These are phyloP conservation scores for Corydoras sp. DNA, from an alignment of 2,113 vertebrate genomes.

Conservation along the genomic window DNA sequence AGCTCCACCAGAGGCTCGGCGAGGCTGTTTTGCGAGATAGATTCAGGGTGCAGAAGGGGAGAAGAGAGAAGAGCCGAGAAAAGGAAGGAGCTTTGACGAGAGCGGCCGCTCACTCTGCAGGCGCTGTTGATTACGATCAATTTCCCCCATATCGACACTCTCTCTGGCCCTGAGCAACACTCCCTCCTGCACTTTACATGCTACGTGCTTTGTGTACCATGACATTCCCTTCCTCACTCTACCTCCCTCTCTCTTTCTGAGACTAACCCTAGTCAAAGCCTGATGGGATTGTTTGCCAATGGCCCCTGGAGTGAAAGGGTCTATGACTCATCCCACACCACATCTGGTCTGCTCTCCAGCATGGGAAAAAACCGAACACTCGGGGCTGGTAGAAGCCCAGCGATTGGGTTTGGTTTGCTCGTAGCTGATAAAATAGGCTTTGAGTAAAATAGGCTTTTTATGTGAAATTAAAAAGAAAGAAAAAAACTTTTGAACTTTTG, in stretches of 20 bases:
- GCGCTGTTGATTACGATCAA: constrained; percentile 76
- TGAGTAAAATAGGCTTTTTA: constrained; percentile 1
- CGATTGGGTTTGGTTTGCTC: too few relatives aligned
- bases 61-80: constrained; percentile 21
- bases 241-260: constrained; percentile 18
- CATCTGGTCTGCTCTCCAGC: constrained; percentile 31
- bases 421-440: constrained; percentile 9
- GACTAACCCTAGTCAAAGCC: constrained; percentile 29
- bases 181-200: constrained; percentile 66
- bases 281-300: constrained; percentile 34
- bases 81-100: constrained; percentile 39
- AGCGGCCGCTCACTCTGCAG: constrained; percentile 56
- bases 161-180: constrained; percentile 68
- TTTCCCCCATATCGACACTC: constrained; percentile 72
- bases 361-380: constrained; percentile 14
- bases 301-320: constrained; percentile 36
- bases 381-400: constrained; percentile 11
- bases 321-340: constrained; percentile 40
- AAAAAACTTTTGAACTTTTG: too few relatives aligned
- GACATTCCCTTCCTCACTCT: constrained; percentile 57
- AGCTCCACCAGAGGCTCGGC: constrained; percentile 32
- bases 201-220: constrained; percentile 70
- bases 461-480: too few relatives aligned
- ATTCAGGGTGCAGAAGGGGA: constrained; percentile 24
- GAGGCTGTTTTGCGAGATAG: constrained; percentile 29